Percentiles rank a stretch among this genome's conserved stretches.
These are phyloP conservation scores for Rhagium mordax DNA, from an alignment of 2,888 invertebrate genomes.

Conservation along the genomic window DNA sequence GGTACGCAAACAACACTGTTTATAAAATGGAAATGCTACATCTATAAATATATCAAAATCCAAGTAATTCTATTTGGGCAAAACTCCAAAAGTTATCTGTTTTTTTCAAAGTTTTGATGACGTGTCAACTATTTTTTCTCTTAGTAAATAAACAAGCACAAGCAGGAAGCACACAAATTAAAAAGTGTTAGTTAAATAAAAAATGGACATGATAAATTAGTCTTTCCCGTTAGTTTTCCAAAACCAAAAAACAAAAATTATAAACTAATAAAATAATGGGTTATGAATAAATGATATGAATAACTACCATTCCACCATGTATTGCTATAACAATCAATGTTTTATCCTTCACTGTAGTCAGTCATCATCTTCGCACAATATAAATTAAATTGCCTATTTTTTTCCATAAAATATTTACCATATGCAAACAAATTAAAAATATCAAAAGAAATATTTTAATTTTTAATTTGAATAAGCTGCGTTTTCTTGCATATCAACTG, in stretches of 20 bases:
- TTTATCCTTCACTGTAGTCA: background rate
- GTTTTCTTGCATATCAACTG: too few relatives aligned
- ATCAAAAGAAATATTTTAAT: too few relatives aligned
- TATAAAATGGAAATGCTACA: constrained; percentile 11
- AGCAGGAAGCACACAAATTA: constrained; percentile 41
- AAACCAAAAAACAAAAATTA: constrained; percentile 54
- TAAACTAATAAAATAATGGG: constrained; percentile 44
- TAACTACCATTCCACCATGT: constrained; percentile 51
- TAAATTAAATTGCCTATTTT: background rate
- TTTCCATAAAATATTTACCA: too few relatives aligned
- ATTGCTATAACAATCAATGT: constrained; percentile 35
- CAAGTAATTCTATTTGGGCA: constrained; percentile 45
- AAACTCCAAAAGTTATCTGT: constrained; percentile 43
- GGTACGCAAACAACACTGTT: constrained; percentile 12
- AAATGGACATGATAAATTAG: constrained; percentile 59
- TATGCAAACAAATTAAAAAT: too few relatives aligned
- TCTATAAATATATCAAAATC: constrained; percentile 40
- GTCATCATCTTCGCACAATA: constrained; percentile 2
- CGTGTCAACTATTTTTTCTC: constrained; percentile 16
- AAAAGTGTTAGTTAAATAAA: constrained; percentile 47
- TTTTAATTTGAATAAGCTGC: too few relatives aligned
- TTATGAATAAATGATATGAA: constrained; percentile 44
- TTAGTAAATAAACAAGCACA: constrained; percentile 39
- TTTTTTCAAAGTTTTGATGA: constrained; percentile 9
- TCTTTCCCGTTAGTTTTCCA: constrained; percentile 70